Percentiles rank a stretch among this genome's conserved stretches.
These are phyloP conservation scores for Ageneiosus marmoratus DNA, from an alignment of 2,113 vertebrate genomes.

Conservation along the genomic window DNA sequence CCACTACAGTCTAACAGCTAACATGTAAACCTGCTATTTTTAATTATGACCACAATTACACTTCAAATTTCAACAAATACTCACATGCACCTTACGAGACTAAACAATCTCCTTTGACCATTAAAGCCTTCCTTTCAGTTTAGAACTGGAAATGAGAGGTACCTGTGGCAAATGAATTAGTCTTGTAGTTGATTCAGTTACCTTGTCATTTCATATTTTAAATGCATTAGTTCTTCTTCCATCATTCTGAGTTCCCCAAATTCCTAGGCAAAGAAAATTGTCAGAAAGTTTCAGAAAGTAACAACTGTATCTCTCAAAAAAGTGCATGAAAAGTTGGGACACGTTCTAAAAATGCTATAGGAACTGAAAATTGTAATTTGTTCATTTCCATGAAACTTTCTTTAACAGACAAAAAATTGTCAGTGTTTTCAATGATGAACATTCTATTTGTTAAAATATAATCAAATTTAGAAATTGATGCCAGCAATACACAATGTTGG, in stretches of 20 bases:
- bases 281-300: not conserved
- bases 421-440: too few relatives aligned
- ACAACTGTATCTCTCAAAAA: not conserved
- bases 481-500: too few relatives aligned
- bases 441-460: too few relatives aligned
- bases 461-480: too few relatives aligned
- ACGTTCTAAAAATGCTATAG: too few relatives aligned
- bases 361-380: too few relatives aligned
- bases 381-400: too few relatives aligned
- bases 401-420: too few relatives aligned
- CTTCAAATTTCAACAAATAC: not conserved
- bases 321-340: too few relatives aligned
- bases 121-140: not conserved
- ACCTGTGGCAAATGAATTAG: not conserved
- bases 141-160: not conserved
- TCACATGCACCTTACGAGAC: not conserved
- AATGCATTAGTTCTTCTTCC: conserved; percentile 36
- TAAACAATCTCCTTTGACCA: not conserved
- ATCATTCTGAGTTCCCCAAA: conserved; percentile 57
- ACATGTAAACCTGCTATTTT: not conserved
- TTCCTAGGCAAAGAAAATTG: conserved; percentile 55
- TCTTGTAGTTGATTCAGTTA: conserved; percentile 30
- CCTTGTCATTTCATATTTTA: conserved; percentile 57
- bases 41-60: not conserved
- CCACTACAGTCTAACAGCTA: not conserved